Evolutionary conservation across 2,113 vertebrate genomes (phyloP).

Genomic region (Balaeniceps rex): DNA sequence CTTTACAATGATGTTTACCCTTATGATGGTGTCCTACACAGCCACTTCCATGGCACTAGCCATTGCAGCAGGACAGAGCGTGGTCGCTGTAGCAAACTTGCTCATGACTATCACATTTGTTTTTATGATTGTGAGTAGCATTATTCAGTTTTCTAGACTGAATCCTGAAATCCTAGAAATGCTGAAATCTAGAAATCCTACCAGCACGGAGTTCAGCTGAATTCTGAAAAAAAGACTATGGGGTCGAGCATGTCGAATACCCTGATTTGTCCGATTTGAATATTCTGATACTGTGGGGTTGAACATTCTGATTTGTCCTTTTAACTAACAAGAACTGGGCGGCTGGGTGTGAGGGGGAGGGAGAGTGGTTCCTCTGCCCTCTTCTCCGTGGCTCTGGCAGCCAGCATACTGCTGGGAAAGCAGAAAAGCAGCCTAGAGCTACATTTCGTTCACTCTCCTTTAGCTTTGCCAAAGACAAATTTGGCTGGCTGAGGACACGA

Average conservation of each 20-base stretch:
- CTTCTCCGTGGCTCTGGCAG: not conserved
- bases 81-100: slow-evolving; percentile 86
- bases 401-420: not conserved
- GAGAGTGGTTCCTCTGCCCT: not conserved
- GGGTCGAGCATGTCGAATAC: accelerated
- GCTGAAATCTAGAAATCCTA: not conserved
- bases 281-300: not conserved
- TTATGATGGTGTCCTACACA: slow-evolving; percentile 82
- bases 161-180: not conserved
- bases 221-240: not conserved
- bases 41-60: slow-evolving; percentile 88
- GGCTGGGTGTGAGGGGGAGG: not conserved
- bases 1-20: slow-evolving; percentile 85
- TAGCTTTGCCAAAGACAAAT: not conserved
- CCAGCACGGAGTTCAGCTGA: not conserved
- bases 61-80: slow-evolving; percentile 85
- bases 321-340: not conserved
- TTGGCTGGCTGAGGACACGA: not conserved
- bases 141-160: not conserved
- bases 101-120: slow-evolving; percentile 86
- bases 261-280: not conserved
- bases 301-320: not conserved
- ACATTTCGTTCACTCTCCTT: not conserved
- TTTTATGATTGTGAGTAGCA: slow-evolving; percentile 89
- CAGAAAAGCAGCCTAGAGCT: not conserved